Conservation (phyloP, 2,113 vertebrate species). For the Psammodynastes pulverulentus region DNA sequence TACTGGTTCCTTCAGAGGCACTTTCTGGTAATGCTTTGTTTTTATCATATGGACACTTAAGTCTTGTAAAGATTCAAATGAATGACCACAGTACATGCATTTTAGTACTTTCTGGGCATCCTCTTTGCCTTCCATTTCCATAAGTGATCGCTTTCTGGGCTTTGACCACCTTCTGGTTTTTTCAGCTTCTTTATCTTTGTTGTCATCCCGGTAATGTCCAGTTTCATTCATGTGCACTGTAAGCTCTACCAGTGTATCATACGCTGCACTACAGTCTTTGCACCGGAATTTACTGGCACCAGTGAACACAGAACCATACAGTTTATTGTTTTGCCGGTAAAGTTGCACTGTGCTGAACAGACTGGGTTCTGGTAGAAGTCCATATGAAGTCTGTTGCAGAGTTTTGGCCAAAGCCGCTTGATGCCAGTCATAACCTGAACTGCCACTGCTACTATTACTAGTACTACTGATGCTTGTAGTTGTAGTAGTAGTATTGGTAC, state of each 20-base stretch:
- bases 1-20: slow-evolving; percentile 99
- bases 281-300: slow-evolving; percentile 98
- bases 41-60: slow-evolving; percentile 99
- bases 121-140: slow-evolving; percentile 99
- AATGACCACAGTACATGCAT: slow-evolving; percentile 99
- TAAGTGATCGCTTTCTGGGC: slow-evolving; percentile 92
- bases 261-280: slow-evolving; percentile 97
- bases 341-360: slow-evolving; percentile 99
- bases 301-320: slow-evolving; percentile 96
- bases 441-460: slow-evolving; percentile 68
- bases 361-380: slow-evolving; percentile 94
- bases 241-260: slow-evolving; percentile 94
- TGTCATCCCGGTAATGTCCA: slow-evolving; percentile 97
- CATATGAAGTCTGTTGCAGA: slow-evolving; percentile 88
- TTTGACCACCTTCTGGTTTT: slow-evolving; percentile 95
- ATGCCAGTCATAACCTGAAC: slow-evolving; percentile 96
- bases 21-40: slow-evolving; percentile 99
- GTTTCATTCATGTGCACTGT: slow-evolving; percentile 99
- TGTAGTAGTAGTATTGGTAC: slow-evolving; percentile 58
- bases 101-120: slow-evolving; percentile 98
- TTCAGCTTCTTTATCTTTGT: slow-evolving; percentile 91
- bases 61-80: slow-evolving; percentile 96
- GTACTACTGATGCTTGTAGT: slow-evolving; percentile 65
- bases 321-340: slow-evolving; percentile 96
- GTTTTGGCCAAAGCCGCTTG: slow-evolving; percentile 97